phyloP scores from a whole-genome alignment of 2,888 invertebrate species.

The Drosophila falleni region DNA sequence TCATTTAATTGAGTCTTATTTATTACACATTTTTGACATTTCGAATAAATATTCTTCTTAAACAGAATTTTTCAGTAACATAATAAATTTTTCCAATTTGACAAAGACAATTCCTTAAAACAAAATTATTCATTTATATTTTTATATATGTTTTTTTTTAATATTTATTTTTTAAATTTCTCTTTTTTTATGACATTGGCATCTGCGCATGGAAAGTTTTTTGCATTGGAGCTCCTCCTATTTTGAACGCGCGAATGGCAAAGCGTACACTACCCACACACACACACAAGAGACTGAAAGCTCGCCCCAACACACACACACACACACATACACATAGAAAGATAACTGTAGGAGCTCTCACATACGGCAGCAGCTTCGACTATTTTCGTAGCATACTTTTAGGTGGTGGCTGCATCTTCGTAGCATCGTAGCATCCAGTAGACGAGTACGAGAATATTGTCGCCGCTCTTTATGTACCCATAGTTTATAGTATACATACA shows the following conservation, averaged over 20 bases:
- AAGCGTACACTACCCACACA: conserved; percentile 63
- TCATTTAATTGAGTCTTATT: background rate
- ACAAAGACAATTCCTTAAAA: conserved; percentile 1
- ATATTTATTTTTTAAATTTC: conserved; percentile 28
- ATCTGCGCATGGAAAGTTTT: conserved; percentile 79
- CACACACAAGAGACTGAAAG: conserved; percentile 32
- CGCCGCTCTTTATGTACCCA: conserved; percentile 38
- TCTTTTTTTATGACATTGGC: conserved; percentile 36
- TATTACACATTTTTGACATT: too few relatives aligned
- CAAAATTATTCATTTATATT: conserved; percentile 9
- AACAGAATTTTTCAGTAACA: background rate
- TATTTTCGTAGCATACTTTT: conserved; percentile 80
- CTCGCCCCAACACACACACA: conserved; percentile 32
- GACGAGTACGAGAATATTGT: conserved; percentile 29
- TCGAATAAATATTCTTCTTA: background rate
- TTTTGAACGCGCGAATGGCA: conserved; percentile 83
- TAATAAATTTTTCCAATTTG: background rate
- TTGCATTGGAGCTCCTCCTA: conserved; percentile 81
- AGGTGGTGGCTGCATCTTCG: conserved; percentile 80
- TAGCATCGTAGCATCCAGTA: conserved; percentile 35
- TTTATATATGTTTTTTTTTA: conserved; percentile 24
- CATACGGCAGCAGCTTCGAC: conserved; percentile 73
- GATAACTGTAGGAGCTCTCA: conserved; percentile 62
- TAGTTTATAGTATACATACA: conserved; percentile 7
- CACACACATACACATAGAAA: conserved; percentile 2